Evolutionary conservation across 2,797 vertebrate genomes (phyloP), one percentile per base, ranked within the genome.

Genomic region (Cryptoblepharus egeriae): DNA sequence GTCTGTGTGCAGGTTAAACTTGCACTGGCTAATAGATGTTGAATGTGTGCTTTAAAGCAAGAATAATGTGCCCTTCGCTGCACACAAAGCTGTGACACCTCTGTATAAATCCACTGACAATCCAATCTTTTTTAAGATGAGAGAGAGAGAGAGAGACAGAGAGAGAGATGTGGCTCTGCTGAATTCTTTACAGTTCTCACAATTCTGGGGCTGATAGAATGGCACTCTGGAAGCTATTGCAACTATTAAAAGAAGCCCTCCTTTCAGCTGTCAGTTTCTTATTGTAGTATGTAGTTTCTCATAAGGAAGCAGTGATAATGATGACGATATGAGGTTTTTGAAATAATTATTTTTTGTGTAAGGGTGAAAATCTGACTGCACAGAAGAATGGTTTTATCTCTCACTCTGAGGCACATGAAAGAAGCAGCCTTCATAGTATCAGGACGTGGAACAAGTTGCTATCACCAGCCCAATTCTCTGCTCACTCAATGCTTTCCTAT

Each of bases 121-220:
- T 37, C 39, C 55, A 84, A 84, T 79, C 82, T 79, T 70, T 79
- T 84, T 84, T 74, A 74, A 84, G 82, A 83, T 77, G 2, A 5
- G 6, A 24, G 6, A 58, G 18, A 57, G 55, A 2, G 61, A 13
- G 35, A 39, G 65, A 13, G 67, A 61, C 18, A 63, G 4, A 67
- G 35, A 24, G 58, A 55, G 57, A 60, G 69, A 84, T 74, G 39
- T 74, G 63, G 55, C 52, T 68, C 63, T 68, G 52, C 52, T 74
- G 55, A 79, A 61, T 75, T 79, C 77, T 84, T 75, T 84, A 55
- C 39, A 49, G 30, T 30, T 26, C 64, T 75, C 20, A 84, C 52
- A 42, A 42, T 68, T 75, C 35, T 67, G 58, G 63, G 63, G 24
- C 74, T 49, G n/a, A 73, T 74, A 39, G 55, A 52, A 60, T n/a